These are phyloP conservation scores for Leptodactylus fallax DNA, from an alignment of 2,797 vertebrate genomes.

Conservation along the genomic window DNA sequence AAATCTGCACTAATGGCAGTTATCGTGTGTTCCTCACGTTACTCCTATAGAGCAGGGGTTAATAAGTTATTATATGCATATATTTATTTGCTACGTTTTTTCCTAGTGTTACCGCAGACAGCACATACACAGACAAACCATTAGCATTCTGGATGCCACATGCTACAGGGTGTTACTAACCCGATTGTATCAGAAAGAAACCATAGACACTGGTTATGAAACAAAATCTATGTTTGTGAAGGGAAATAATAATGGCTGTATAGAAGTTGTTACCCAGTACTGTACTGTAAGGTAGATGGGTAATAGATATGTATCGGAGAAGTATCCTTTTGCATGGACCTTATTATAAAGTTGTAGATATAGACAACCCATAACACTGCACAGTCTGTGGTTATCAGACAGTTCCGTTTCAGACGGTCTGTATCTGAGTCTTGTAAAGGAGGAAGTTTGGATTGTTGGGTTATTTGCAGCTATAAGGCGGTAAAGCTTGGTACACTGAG, in stretches of 20 bases:
- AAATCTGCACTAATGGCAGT: neutral
- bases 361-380: neutral
- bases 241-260: neutral
- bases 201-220: neutral
- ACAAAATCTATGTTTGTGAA: neutral
- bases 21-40: neutral
- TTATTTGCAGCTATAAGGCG: neutral
- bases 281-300: neutral
- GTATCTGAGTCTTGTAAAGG: neutral
- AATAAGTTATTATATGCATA: neutral
- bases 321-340: neutral
- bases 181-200: neutral
- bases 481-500: neutral
- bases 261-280: neutral
- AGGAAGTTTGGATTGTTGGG: conserved; percentile 38
- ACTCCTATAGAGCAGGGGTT: neutral
- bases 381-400: conserved; percentile 36
- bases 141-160: neutral
- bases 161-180: neutral
- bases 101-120: neutral
- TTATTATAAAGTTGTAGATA: neutral
- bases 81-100: neutral
- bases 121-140: no score
- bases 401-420: conserved; percentile 44
- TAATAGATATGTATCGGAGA: neutral